Base-by-base conservation (phyloP, 2,113 vertebrate species). In the Lanius collurio region DNA sequence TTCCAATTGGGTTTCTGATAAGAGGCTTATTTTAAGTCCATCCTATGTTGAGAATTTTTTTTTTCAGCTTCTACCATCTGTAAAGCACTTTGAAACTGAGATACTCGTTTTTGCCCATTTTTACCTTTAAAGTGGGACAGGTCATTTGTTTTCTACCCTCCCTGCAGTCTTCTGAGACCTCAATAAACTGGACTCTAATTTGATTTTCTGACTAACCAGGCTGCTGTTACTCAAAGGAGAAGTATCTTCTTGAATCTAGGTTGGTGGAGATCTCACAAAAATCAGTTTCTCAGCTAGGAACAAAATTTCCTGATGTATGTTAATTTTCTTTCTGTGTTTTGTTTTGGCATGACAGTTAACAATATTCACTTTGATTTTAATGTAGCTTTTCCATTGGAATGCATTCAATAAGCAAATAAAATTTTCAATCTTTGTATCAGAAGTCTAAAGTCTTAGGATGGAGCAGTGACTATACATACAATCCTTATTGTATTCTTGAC, bases 281-380 rank as follows among this genome's bases (percentile, higher is more conserved):
- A 81, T 50, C 44, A 55, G 7, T 89, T 93, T 88, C 70, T 49
- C n/a, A 62, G 20, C 42, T 62, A 59, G 31, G 35, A 93, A 63
- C 90, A 94, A 92, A 93, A 97, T 95, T 96, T 95, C 94, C 95
- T 91, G 50, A 11, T 81, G 5, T 78, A 10, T 64, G 64, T 94
- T 80, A 52, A 22, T 62, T 37, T 73, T 84, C 57, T 64, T 15
- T 89, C 85, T 93, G 78, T 95, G 64, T 67, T 83, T 79, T 87
- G 76, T 79, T 96, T 95, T 64, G 77, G 83, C 81, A 93, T 95
- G 81, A 57, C 24, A 33, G 41, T 92, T 90, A 89, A 74, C 26
- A 83, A 24, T 78, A 59, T 16, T 63, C 49, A 22, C 21, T 64
- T 75, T 87, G 17, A 49, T 67, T 92, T 94, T 57, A 75, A 23